Conservation (phyloP, 2,888 invertebrate species). For the Eucriotettix oculatus region DNA sequence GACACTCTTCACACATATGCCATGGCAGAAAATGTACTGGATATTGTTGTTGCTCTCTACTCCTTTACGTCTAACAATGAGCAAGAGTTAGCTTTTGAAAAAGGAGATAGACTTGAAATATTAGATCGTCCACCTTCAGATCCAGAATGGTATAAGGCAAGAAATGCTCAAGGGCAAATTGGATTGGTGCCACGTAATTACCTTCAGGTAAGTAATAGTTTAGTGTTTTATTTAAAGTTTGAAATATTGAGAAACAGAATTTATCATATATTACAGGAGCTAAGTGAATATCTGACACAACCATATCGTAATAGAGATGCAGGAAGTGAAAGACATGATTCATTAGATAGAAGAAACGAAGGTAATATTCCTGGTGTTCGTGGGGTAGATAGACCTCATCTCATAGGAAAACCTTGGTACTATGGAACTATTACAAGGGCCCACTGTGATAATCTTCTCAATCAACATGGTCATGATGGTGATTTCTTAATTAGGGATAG, state of each 20-base stretch:
- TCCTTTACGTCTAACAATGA: slow-evolving; percentile 87
- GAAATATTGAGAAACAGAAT: too few relatives aligned
- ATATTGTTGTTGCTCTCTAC: slow-evolving; percentile 90
- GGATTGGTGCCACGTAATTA: slow-evolving; percentile 94
- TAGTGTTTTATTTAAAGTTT: not conserved
- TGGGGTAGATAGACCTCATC: slow-evolving; percentile 43
- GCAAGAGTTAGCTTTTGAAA: slow-evolving; percentile 91
- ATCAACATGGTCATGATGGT: slow-evolving; percentile 90
- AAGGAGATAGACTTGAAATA: slow-evolving; percentile 90
- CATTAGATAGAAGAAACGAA: slow-evolving; percentile 32
- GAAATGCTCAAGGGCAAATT: slow-evolving; percentile 80
- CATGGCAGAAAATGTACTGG: slow-evolving; percentile 88
- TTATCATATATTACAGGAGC: slow-evolving; percentile 37
- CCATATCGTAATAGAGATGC: slow-evolving; percentile 48
- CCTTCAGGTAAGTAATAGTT: slow-evolving; percentile 34
- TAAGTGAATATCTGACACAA: slow-evolving; percentile 75
- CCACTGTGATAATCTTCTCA: slow-evolving; percentile 90
- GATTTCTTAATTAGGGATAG: slow-evolving; percentile 98
- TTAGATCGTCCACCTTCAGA: slow-evolving; percentile 91
- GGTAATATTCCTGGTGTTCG: slow-evolving; percentile 13
- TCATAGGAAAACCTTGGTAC: slow-evolving; percentile 86
- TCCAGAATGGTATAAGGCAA: slow-evolving; percentile 97
- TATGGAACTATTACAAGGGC: slow-evolving; percentile 90
- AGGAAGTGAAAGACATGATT: slow-evolving; percentile 30
- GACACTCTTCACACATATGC: slow-evolving; percentile 83